These are phyloP conservation scores for Phengaris arion DNA, from an alignment of 2,888 invertebrate species.

Conservation along the genomic window DNA sequence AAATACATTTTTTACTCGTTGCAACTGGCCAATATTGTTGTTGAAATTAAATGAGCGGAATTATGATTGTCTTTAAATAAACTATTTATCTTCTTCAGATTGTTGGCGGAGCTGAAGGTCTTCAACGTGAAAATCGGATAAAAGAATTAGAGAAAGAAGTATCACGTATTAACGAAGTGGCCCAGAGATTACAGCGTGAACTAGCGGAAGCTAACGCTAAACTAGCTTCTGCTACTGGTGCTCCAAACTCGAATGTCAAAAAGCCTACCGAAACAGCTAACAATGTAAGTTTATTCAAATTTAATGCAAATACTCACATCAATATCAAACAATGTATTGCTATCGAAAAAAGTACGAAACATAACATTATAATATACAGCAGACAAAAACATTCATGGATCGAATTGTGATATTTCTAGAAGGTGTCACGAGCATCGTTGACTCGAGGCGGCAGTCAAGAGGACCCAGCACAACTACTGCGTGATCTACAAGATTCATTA, in stretches of 20 bases:
- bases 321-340: not conserved
- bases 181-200: constrained; percentile 84
- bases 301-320: not conserved
- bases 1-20: not conserved
- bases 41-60: not conserved
- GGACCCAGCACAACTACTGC: constrained; percentile 88
- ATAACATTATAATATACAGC: not conserved
- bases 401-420: constrained; percentile 55
- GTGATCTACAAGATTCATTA: constrained; percentile 93
- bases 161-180: constrained; percentile 87
- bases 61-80: no score
- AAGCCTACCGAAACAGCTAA: constrained; percentile 81
- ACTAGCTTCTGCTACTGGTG: constrained; percentile 64
- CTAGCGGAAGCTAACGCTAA: constrained; percentile 83
- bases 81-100: constrained; percentile 52
- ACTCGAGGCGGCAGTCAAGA: constrained; percentile 89
- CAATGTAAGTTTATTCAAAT: constrained; percentile 62
- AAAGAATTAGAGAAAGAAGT: constrained; percentile 93
- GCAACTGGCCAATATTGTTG: not conserved
- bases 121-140: constrained; percentile 83
- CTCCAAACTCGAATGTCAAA: constrained; percentile 70
- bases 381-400: not conserved
- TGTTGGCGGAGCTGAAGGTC: constrained; percentile 79
- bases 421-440: constrained; percentile 85
- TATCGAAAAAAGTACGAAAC: not conserved